Conservation (phyloP, 2,797 vertebrate genomes). For the Myripristis murdjan region DNA sequence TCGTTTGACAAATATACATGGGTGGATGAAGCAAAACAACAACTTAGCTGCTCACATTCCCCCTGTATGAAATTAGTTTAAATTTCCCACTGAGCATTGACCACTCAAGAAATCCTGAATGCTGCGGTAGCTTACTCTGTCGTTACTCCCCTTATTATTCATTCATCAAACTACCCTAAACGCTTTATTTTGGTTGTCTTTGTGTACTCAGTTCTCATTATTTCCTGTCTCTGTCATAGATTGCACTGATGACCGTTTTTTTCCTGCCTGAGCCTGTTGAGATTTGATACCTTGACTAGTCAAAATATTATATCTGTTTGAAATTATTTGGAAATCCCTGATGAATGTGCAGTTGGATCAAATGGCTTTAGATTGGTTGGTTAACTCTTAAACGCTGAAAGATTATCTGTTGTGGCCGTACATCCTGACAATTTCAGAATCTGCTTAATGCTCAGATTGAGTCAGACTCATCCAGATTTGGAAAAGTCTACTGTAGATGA, state of each 20-base stretch:
- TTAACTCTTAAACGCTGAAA: slow-evolving; percentile 39
- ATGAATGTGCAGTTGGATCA: background rate
- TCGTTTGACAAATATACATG: no score
- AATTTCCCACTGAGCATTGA: slow-evolving; percentile 42
- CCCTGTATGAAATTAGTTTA: slow-evolving; percentile 40
- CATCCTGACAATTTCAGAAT: slow-evolving; percentile 5
- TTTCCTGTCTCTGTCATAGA: slow-evolving; percentile 26
- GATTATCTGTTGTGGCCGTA: slow-evolving; percentile 26
- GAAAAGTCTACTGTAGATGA: slow-evolving; percentile 31
- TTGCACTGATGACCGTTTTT: background rate
- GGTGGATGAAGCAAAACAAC: no score
- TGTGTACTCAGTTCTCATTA: slow-evolving; percentile 29
- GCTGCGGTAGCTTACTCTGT: slow-evolving; percentile 36
- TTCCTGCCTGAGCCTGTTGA: background rate
- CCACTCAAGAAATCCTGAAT: slow-evolving; percentile 4
- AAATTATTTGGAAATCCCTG: slow-evolving; percentile 25
- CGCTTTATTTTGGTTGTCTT: slow-evolving; percentile 35
- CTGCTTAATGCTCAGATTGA: background rate
- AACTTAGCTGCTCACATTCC: no score
- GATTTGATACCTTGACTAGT: background rate
- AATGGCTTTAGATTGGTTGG: slow-evolving; percentile 18
- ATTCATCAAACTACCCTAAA: slow-evolving; percentile 55
- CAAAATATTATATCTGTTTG: slow-evolving; percentile 3
- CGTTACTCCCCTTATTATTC: slow-evolving; percentile 52
- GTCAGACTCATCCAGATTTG: slow-evolving; percentile 32